Base-by-base conservation (phyloP, 2,888 invertebrate genomes). In the Brachynemurus nebulosus region DNA sequence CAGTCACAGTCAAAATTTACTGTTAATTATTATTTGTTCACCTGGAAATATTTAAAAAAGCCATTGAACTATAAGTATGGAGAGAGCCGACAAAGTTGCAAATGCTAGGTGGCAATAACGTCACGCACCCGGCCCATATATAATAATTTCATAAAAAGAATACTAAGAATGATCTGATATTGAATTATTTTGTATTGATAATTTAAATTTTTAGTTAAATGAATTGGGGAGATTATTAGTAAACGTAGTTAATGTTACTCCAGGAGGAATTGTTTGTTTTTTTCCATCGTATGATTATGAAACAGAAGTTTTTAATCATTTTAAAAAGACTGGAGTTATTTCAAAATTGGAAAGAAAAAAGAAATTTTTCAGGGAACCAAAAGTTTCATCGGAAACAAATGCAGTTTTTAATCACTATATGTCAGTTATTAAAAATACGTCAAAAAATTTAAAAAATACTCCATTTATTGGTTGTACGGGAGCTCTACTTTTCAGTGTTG, bases 211-310 rank as follows among this genome's bases (percentile, higher is more conserved):
- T 43, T 59, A 86, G 86, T 59, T 90, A n/a, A 74, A 76, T 49
- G 86, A 86, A 68, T 63, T 86, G 0, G 77, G 84, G 1, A 71
- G 82, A 40, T 37, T 86, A 8, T 60, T 96, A 17, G 64, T 76
- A 50, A 86, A 92, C 59, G 61, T 89, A 1, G 82, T 83, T 56
- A 78, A 77, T 53, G 68, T 82, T 37, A 76, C 95, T 9, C 89
- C 86, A 1, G 92, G 88, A 1, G 98, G 98, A 0, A 71, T 96
- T 2, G 88, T 98, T 0, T 84, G 86, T 52, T 98, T 98, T 63
- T 77, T 97, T 49, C 86, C 93, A 0, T 95, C 93, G 0, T 97
- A 97, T 57, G 84, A 85, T 12, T 93, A 90, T 59, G 86, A 93
- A 61, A 71, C 80, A 42, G 62, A 63, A 0, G 74, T 90, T 1